Percentiles rank a stretch among this genome's conserved stretches.
Evolutionary conservation across 1,140 invertebrate species (phyloP).

Genomic region (Trichonephila clavipes): DNA sequence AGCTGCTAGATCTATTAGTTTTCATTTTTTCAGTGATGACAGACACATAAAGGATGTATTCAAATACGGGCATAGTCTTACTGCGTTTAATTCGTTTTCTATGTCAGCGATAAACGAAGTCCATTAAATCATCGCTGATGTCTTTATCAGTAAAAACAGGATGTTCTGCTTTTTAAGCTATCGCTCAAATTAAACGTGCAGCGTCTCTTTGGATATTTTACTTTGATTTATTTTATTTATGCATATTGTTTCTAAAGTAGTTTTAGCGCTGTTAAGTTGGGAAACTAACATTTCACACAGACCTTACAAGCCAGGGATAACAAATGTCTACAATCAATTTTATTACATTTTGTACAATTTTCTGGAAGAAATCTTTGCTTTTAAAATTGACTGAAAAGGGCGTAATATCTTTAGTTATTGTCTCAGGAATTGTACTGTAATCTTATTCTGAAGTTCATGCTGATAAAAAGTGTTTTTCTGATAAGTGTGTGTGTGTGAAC

Average conservation of each 20-base stretch:
- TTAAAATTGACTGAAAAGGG: too few species aligned
- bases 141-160: slow-evolving; percentile 61
- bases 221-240: neutral
- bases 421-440: too few species aligned
- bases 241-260: neutral
- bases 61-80: slow-evolving; percentile 36
- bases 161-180: slow-evolving; percentile 25
- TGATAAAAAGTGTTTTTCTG: too few species aligned
- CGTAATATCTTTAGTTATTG: too few species aligned
- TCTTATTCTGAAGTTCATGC: too few species aligned
- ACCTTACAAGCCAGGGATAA: too few species aligned
- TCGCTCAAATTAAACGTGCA: slow-evolving; percentile 52
- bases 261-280: too few species aligned
- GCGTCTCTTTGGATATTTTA: neutral
- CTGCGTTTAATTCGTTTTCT: slow-evolving; percentile 42
- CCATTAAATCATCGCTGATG: slow-evolving; percentile 58
- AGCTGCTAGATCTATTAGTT: slow-evolving; percentile 35
- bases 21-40: slow-evolving; percentile 50
- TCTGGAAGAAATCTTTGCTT: too few species aligned
- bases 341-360: too few species aligned
- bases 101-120: slow-evolving; percentile 26
- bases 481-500: too few species aligned
- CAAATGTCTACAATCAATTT: too few species aligned
- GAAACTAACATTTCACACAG: too few species aligned
- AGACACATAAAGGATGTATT: slow-evolving; percentile 54